These are phyloP conservation scores for Julus scandinavius DNA, from an alignment of 2,888 invertebrate genomes.

Conservation along the genomic window DNA sequence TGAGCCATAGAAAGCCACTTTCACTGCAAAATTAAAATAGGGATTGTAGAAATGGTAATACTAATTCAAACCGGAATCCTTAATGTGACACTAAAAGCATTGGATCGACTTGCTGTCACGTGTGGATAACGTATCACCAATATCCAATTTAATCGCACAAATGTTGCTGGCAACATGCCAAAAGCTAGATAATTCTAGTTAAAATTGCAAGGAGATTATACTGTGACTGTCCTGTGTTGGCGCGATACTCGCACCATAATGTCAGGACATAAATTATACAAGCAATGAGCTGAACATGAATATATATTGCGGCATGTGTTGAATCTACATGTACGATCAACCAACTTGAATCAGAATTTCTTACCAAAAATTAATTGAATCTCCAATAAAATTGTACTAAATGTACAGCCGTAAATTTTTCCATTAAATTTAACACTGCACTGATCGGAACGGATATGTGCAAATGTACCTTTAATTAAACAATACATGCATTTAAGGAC, in stretches of 20 bases:
- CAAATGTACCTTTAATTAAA: no score
- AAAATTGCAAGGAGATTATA: background rate
- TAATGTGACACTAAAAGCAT: constrained; percentile 29
- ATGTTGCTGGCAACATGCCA: background rate
- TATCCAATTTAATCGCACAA: constrained; percentile 31
- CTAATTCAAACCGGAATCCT: constrained; percentile 29
- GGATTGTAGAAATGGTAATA: background rate
- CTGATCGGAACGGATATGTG: no score
- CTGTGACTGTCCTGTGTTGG: background rate
- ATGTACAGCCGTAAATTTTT: no score
- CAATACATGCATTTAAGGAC: no score
- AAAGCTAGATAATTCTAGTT: constrained; percentile 27
- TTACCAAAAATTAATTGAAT: background rate
- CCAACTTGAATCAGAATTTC: background rate
- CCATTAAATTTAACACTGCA: no score
- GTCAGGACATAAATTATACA: background rate
- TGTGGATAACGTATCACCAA: constrained; percentile 21
- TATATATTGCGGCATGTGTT: background rate
- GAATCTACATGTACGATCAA: background rate
- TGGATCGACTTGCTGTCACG: constrained; percentile 33
- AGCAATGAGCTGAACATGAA: background rate
- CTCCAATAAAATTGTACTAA: background rate
- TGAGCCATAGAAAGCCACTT: constrained; percentile 6
- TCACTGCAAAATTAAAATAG: background rate
- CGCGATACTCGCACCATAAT: background rate